Percentiles rank a stretch among this genome's conserved stretches.
Conservation (phyloP, 1,140 invertebrate genomes). For the Zaprionus tsacasi region DNA sequence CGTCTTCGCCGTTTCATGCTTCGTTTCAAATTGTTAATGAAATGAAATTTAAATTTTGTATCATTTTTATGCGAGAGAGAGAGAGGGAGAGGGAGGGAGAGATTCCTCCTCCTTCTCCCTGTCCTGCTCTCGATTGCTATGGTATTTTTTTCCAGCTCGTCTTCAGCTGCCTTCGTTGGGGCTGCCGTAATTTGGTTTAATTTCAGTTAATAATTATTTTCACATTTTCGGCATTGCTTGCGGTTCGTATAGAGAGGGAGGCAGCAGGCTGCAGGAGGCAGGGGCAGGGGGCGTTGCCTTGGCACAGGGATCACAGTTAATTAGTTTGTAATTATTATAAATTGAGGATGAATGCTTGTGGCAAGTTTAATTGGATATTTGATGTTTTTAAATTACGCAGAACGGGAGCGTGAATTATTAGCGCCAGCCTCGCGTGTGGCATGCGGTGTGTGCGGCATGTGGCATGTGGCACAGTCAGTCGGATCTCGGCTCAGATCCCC, state of each 20-base stretch:
- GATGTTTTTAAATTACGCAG: constrained; percentile 76
- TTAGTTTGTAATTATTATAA: constrained; percentile 83
- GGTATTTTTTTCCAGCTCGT: constrained; percentile 34
- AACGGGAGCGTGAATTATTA: constrained; percentile 73
- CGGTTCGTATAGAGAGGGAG: constrained; percentile 27
- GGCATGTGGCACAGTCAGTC: constrained; percentile 5
- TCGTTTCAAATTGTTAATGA: constrained; percentile 60
- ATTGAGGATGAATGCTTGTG: constrained; percentile 83
- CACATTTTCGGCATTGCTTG: constrained; percentile 75
- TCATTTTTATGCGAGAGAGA: constrained; percentile 29
- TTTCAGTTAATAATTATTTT: constrained; percentile 83
- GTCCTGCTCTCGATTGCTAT: constrained; percentile 49
- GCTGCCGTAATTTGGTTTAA: constrained; percentile 73
- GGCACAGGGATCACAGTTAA: constrained; percentile 74
- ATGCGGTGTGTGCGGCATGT: constrained; percentile 6
- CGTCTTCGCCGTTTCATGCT: constrained; percentile 45
- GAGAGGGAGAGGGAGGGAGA: neutral
- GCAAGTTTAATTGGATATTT: constrained; percentile 83
- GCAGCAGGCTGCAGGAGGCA: neutral
- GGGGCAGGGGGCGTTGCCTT: constrained; percentile 54
- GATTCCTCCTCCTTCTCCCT: neutral
- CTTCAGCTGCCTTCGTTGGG: constrained; percentile 8
- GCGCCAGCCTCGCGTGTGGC: constrained; percentile 21
- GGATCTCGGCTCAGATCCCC: neutral
- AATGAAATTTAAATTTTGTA: constrained; percentile 68